phyloP scores from a whole-genome alignment of 2,888 invertebrate species.

The Drosophila falleni region DNA sequence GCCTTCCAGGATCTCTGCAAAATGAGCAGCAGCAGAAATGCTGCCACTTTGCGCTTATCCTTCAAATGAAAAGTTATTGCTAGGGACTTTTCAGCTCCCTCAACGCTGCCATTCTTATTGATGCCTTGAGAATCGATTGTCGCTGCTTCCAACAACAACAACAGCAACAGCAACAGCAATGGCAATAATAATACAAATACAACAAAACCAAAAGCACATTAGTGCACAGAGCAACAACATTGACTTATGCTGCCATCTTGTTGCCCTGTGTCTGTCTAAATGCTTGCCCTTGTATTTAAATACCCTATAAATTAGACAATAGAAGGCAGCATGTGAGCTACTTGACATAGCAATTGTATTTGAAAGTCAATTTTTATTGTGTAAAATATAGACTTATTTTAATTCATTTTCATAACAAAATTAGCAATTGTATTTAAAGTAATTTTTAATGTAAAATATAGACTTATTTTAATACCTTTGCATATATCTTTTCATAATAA shows the following conservation, averaged over 20 bases:
- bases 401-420: no score
- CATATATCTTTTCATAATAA: no score
- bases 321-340: background rate
- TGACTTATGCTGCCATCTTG: constrained; percentile 59
- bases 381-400: no score
- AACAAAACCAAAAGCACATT: constrained; percentile 54
- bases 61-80: constrained; percentile 75
- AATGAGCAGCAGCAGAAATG: constrained; percentile 59
- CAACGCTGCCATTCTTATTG: constrained; percentile 49
- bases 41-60: constrained; percentile 70
- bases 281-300: constrained; percentile 22
- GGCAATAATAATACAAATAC: constrained; percentile 16
- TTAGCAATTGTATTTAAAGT: no score
- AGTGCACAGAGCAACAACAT: constrained; percentile 45
- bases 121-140: constrained; percentile 67
- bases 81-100: constrained; percentile 51
- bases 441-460: no score
- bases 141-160: constrained; percentile 30
- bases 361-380: background rate
- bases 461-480: no score
- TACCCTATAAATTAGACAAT: constrained; percentile 12
- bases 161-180: constrained; percentile 21
- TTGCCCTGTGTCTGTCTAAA: constrained; percentile 33
- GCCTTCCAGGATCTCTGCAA: constrained; percentile 30
- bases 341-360: background rate